Evolutionary conservation across 2,888 invertebrate species (phyloP), one percentile per base, ranked within the genome.

Genomic region (Abrostola tripartita): DNA sequence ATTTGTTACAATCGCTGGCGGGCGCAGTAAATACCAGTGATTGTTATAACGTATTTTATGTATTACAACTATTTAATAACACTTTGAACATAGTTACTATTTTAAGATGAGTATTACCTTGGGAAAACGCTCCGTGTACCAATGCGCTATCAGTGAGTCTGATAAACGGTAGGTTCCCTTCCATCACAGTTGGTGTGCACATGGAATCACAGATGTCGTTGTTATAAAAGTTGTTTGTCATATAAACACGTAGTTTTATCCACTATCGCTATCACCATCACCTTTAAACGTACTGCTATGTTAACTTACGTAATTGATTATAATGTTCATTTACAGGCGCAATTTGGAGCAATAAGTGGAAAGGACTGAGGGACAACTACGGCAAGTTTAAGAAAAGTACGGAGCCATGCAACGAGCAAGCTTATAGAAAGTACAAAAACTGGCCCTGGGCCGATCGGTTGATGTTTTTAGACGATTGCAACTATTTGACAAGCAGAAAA

Each of bases 361-460:
- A 77, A 61, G 71, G 73, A 37, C 49, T 79, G 14, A 79, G 69
- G 56, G 79, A 78, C 57, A 79, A 76, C 55, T 79, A 55, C 60
- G 70, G 61, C 0, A 79, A 79, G 55, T 76, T 12, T 62, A 79
- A 79, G 60, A 77, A 75, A 49, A 59, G 50, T 0, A 14, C 35
- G 0, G 55, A 65, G 12, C 61, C 74, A 0, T 12, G 35, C 10
- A 44, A 24, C 37, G 42, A 41, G 8, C 50, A 55, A 44, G 51
- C 9, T 50, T 75, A 79, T 53, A 76, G 76, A 47, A 79, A 79
- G 44, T 80, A 80, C 51, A 80, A 76, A 58, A 65, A 76, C 51
- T 79, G 79, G 79, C 79, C 75, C 0, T 80, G 79, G 79, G 57
- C 79, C 6, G 61, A 71, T 35, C 64, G 66, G n/a, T 38, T 79